phyloP scores from a whole-genome alignment of 2,797 vertebrate species.

The Spea hammondii region DNA sequence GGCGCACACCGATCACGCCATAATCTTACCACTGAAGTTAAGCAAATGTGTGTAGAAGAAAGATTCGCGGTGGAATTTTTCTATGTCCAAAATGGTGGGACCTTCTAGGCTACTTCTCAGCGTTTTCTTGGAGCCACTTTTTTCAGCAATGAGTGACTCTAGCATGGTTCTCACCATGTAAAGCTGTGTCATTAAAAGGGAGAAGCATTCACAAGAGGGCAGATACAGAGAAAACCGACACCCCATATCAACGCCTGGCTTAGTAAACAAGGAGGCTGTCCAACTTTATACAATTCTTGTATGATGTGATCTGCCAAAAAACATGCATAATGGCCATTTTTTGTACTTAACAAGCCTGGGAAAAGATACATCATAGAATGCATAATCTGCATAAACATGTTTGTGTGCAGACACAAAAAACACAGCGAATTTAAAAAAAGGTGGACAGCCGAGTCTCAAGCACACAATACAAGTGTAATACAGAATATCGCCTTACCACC shows the following conservation, averaged over 20 bases:
- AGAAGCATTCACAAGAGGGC: slow-evolving; percentile 62
- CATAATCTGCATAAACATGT: background rate
- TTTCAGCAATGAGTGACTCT: slow-evolving; percentile 96
- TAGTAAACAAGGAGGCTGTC: background rate
- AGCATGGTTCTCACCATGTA: slow-evolving; percentile 99
- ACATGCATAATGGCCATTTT: background rate
- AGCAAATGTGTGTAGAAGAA: slow-evolving; percentile 98
- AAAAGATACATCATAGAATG: background rate
- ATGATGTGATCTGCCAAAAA: background rate
- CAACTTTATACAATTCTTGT: background rate
- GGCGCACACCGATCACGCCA: slow-evolving; percentile 62
- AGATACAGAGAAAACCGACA: slow-evolving; percentile 59
- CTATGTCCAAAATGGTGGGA: slow-evolving; percentile 96
- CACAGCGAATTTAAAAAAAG: background rate
- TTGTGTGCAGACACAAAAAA: background rate
- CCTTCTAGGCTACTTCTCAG: slow-evolving; percentile 94
- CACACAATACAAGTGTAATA: slow-evolving; percentile 50
- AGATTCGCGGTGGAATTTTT: slow-evolving; percentile 96
- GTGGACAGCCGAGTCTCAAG: slow-evolving; percentile 23
- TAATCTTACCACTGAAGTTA: slow-evolving; percentile 93
- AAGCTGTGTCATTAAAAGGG: slow-evolving; percentile 78
- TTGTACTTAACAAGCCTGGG: background rate
- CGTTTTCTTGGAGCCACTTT: slow-evolving; percentile 98
- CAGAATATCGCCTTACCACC: slow-evolving; percentile 75
- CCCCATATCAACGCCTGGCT: slow-evolving; percentile 64